Percentiles rank a stretch among this genome's conserved stretches.
Evolutionary conservation across 2,888 invertebrate genomes (phyloP).

Genomic region (Anagyrus pseudococci): DNA sequence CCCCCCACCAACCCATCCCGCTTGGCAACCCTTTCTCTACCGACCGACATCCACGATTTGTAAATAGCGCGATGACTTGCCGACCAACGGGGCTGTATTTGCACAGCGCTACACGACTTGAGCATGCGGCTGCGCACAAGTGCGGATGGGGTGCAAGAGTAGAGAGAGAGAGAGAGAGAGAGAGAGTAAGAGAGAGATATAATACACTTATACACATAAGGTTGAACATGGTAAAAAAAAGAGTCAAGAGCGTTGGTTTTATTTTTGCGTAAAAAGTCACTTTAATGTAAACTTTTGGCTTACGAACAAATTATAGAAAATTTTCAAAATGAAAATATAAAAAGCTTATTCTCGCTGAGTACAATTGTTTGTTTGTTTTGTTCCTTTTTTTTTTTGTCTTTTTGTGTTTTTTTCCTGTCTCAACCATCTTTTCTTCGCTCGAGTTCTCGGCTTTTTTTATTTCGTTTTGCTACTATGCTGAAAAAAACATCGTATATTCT

Average conservation of each 20-base stretch:
- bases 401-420: neutral
- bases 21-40: no score
- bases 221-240: neutral
- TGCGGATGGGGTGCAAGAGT: no score
- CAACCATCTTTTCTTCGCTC: neutral
- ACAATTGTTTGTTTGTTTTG: conserved; percentile 7
- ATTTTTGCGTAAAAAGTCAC: conserved; percentile 32
- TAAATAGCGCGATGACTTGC: no score
- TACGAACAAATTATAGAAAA: conserved; percentile 32
- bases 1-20: no score
- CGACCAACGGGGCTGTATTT: no score
- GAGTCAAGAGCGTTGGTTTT: conserved; percentile 2
- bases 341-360: conserved; percentile 20
- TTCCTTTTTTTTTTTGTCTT: conserved; percentile 1
- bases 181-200: no score
- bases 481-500: neutral
- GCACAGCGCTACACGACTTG: no score
- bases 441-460: neutral
- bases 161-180: no score
- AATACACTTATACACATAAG: no score
- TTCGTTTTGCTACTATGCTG: neutral
- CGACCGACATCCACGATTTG: no score
- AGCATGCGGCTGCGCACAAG: no score
- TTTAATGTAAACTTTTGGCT: conserved; percentile 37
- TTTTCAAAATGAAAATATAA: conserved; percentile 33